Conservation (phyloP, 2,113 vertebrate genomes). For the Ellobius talpinus region DNA sequence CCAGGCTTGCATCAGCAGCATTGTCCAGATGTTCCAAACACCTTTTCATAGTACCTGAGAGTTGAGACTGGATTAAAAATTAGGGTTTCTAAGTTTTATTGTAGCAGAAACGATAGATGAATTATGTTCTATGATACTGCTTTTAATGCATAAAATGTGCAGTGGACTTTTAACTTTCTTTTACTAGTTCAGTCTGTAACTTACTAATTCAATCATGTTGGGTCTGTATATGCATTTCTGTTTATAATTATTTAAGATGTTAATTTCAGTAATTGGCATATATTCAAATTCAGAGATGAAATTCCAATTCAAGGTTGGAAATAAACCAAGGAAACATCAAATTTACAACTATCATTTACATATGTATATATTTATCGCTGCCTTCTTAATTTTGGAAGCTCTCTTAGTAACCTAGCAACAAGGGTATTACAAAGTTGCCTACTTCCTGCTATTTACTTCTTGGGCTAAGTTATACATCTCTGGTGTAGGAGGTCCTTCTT, state of each 20-base stretch:
- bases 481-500: too few relatives aligned
- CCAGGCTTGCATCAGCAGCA: neutral
- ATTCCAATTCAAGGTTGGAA: neutral
- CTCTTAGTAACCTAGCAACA: neutral
- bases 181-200: neutral
- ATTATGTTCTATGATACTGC: neutral
- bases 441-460: neutral
- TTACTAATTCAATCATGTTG: neutral
- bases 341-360: neutral
- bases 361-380: neutral
- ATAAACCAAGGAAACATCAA: neutral
- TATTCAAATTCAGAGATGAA: neutral
- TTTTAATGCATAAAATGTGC: neutral
- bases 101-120: neutral
- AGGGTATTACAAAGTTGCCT: neutral
- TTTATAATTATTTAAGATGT: neutral
- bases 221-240: neutral
- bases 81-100: constrained; percentile 1
- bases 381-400: neutral
- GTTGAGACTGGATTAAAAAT: neutral
- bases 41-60: neutral
- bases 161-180: neutral
- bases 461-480: neutral
- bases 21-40: neutral
- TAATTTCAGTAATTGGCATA: neutral